phyloP scores from a whole-genome alignment of 1,140 invertebrate genomes.

The Antheraea mylitta region DNA sequence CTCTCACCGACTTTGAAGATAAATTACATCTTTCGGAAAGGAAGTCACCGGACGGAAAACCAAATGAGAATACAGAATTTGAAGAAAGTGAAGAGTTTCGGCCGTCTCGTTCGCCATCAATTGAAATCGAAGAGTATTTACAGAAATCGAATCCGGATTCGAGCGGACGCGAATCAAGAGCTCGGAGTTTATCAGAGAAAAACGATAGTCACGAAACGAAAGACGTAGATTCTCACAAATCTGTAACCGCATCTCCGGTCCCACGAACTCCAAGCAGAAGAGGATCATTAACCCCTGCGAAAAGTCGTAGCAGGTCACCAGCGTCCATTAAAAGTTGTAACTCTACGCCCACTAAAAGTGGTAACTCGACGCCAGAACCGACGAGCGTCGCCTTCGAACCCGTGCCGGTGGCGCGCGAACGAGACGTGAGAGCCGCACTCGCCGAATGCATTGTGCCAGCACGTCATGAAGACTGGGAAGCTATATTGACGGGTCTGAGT shows the following conservation, averaged over 20 bases:
- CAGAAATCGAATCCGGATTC: constrained; percentile 37
- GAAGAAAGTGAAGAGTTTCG: constrained; percentile 20
- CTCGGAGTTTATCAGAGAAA: neutral
- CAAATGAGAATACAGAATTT: neutral
- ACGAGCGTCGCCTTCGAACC: constrained; percentile 29
- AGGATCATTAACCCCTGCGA: neutral
- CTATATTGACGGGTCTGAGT: constrained; percentile 88
- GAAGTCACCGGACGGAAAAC: constrained; percentile 19
- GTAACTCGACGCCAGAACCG: constrained; percentile 32
- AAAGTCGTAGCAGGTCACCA: constrained; percentile 1
- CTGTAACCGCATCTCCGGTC: constrained; percentile 3
- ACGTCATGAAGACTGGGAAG: constrained; percentile 88
- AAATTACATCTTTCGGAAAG: neutral
- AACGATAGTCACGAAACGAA: neutral
- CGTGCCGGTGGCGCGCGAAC: constrained; percentile 28
- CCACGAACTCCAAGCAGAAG: neutral
- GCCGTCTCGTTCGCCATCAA: constrained; percentile 53
- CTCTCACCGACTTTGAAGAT: constrained; percentile 34
- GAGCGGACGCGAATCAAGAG: constrained; percentile 13
- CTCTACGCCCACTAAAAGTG: constrained; percentile 33
- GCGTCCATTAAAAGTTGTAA: too few species aligned
- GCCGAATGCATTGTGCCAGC: constrained; percentile 59
- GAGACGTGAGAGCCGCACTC: constrained; percentile 61
- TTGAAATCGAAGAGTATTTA: constrained; percentile 55
- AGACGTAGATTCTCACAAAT: constrained; percentile 13